Evolutionary conservation across 2,113 vertebrate species (phyloP), one percentile per base, ranked within the genome.

Genomic region (Zosterops borbonicus): DNA sequence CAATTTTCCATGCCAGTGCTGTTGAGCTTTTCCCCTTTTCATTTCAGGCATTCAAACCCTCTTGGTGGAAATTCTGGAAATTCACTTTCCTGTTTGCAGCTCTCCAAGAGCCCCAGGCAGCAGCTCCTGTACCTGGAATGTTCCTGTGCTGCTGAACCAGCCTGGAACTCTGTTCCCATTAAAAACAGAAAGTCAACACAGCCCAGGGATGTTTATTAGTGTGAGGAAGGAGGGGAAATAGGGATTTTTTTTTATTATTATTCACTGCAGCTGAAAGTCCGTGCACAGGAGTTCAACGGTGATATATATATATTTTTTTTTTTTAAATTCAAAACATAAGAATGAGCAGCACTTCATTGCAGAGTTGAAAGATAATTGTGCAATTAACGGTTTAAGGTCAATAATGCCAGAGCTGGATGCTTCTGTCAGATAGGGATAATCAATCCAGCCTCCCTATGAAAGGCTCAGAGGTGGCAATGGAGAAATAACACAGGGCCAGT

Each of bases 291-390:
- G 88, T 96, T 95, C 92, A 97, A 82, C 78, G 55, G 68, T 70
- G 84, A 90, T 91, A 95, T 79, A 90, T 91, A 95, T 79, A 9
- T 39, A 9, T 39, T 39, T 95, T 95, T 95, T 49, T 70, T 35
- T 35, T 35, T 35, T 35, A 94, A 92, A 97, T 95, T 97, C 92
- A 96, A 88, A 95, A 78, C 96, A 80, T 95, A 96, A 95, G 96
- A 97, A 93, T 80, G 92, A 96, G 92, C 89, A 3, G 86, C 91
- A 96, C 90, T 97, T 97, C 87, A 96, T 92, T 92, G 91, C 94
- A 82, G 87, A 96, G 95, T 94, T 95, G 96, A 97, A 97, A 97
- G 95, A 97, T 97, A 97, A 97, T 97, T 96, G 97, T 95, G 96
- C 96, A 97, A 97, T 97, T 97, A 97, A 85, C 62, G 78, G 96